Percentiles rank a stretch among this genome's conserved stretches.
Conservation (phyloP, 2,888 invertebrate genomes). For the Acanthopleura granulata region DNA sequence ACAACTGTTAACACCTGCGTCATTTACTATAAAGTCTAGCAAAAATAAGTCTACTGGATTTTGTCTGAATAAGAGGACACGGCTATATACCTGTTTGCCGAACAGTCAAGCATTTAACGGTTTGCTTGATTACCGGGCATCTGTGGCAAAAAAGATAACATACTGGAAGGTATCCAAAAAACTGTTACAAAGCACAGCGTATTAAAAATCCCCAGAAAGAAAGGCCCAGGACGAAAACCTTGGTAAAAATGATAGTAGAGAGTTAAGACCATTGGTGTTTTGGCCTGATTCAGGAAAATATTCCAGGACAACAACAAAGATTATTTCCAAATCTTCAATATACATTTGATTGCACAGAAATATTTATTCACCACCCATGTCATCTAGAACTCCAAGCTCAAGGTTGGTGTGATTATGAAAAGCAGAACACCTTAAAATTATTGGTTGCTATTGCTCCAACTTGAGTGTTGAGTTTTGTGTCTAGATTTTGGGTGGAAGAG, state of each 20-base stretch:
- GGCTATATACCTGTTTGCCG: neutral
- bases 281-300: conserved; percentile 9
- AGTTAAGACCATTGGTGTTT: conserved; percentile 1
- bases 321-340: neutral
- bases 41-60: no score
- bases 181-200: neutral
- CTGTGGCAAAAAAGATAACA: neutral
- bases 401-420: conserved; percentile 31
- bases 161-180: neutral
- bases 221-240: neutral
- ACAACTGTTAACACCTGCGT: neutral
- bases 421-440: conserved; percentile 31
- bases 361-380: no score
- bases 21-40: neutral
- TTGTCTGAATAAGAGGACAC: neutral
- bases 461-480: conserved; percentile 29
- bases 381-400: conserved; percentile 20
- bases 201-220: neutral
- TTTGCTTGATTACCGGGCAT: neutral
- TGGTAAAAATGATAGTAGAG: neutral
- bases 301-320: neutral
- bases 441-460: conserved; percentile 29
- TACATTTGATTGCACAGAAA: neutral
- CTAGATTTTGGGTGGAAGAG: conserved; percentile 32
- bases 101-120: neutral